A percentile compares a stretch with the other conserved stretches of the same genome.
Evolutionary conservation across 2,797 vertebrate species (phyloP).

Genomic region (Manis pentadactyla): DNA sequence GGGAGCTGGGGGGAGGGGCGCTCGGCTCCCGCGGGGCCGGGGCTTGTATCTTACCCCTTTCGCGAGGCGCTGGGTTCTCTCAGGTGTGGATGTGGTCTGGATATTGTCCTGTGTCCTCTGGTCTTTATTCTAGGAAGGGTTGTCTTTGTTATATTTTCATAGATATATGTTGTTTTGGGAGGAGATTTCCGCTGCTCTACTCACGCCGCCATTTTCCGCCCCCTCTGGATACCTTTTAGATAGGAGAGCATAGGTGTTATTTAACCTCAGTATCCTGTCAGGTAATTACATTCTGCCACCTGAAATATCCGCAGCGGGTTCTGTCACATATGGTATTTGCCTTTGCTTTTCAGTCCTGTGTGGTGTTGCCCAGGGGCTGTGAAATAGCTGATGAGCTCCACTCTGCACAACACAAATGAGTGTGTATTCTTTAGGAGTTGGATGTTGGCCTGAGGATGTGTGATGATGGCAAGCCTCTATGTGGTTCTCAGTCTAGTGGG

Average conservation of each 20-base stretch:
- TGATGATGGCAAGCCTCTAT: neutral
- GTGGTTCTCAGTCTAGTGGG: neutral
- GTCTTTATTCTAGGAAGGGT: too few species aligned
- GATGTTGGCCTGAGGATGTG: neutral
- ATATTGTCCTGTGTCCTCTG: too few species aligned
- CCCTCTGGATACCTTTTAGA: neutral
- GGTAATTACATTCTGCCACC: neutral
- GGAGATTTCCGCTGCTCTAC: too few species aligned
- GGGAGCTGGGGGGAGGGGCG: too few species aligned
- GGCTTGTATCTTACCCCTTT: too few species aligned
- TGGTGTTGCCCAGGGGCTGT: neutral
- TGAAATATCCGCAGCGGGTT: neutral
- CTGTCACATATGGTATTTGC: neutral
- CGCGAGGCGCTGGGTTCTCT: too few species aligned
- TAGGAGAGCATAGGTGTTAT: neutral
- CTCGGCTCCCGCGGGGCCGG: too few species aligned
- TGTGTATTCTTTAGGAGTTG: neutral
- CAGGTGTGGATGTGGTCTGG: too few species aligned
- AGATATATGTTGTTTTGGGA: too few species aligned
- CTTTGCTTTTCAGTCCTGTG: neutral
- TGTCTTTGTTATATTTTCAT: too few species aligned
- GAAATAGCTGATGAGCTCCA: neutral
- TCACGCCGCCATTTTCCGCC: too few species aligned
- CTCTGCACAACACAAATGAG: neutral
- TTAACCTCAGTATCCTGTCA: constrained; percentile 13